These are phyloP conservation scores for Auanema sp. DNA, from an alignment of 2,888 invertebrate genomes.

Conservation along the genomic window DNA sequence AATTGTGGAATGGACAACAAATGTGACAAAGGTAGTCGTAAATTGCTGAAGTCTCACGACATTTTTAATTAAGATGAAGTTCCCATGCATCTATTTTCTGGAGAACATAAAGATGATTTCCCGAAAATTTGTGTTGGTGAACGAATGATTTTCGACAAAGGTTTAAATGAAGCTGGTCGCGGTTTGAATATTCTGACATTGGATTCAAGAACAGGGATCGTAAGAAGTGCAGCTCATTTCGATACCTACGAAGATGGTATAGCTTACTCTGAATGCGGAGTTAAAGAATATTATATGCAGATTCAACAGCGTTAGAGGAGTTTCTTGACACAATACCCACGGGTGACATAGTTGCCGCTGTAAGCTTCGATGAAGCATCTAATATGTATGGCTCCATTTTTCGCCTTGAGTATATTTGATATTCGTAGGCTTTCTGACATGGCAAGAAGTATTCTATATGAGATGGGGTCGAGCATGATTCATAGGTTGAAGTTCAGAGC, in stretches of 20 bases:
- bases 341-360: slow-evolving; percentile 69
- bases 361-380: slow-evolving; percentile 70
- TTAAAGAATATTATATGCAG: slow-evolving; percentile 50
- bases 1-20: slow-evolving; percentile 34
- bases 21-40: slow-evolving; percentile 27
- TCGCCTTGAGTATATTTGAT: neutral
- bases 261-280: slow-evolving; percentile 2
- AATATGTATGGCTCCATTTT: slow-evolving; percentile 67
- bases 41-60: neutral
- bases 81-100: slow-evolving; percentile 55
- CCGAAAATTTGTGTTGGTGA: slow-evolving; percentile 70
- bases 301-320: slow-evolving; percentile 66
- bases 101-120: slow-evolving; percentile 67
- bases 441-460: slow-evolving; percentile 68
- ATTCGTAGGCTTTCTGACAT: slow-evolving; percentile 66
- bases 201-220: slow-evolving; percentile 66
- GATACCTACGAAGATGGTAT: slow-evolving; percentile 69
- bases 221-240: slow-evolving; percentile 68
- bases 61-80: slow-evolving; percentile 25
- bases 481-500: slow-evolving; percentile 70
- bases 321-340: slow-evolving; percentile 64
- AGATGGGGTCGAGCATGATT: slow-evolving; percentile 69
- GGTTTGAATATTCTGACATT: slow-evolving; percentile 70
- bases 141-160: slow-evolving; percentile 53
- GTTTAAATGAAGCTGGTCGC: slow-evolving; percentile 68